These are phyloP conservation scores for Xenus cinereus DNA, from an alignment of 2,113 vertebrate genomes.

Conservation along the genomic window DNA sequence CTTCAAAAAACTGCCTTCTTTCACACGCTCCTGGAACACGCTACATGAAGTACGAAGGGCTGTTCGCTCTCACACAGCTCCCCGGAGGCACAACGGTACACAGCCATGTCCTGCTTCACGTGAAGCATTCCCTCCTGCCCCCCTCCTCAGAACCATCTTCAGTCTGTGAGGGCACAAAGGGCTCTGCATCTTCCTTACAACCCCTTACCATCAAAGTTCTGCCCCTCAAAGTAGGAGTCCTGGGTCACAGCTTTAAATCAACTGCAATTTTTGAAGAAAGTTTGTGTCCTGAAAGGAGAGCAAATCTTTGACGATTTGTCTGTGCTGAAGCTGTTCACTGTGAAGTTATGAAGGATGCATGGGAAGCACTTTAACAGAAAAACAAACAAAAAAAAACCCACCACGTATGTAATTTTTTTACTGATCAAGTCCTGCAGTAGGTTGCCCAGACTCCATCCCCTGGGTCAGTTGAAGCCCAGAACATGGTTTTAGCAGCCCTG, in stretches of 20 bases:
- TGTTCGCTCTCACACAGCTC: background rate
- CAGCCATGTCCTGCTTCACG: background rate
- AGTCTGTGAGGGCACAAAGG: background rate
- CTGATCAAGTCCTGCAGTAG: background rate
- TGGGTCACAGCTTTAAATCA: background rate
- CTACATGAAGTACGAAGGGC: rapidly evolving
- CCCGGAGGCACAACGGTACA: too few species aligned
- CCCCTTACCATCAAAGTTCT: background rate
- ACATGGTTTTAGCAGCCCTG: background rate
- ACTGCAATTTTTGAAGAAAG: background rate
- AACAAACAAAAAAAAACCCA: background rate
- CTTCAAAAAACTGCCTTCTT: background rate
- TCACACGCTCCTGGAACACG: background rate
- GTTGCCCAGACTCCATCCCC: background rate
- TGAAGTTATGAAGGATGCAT: background rate
- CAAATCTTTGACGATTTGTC: background rate
- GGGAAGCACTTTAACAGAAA: background rate
- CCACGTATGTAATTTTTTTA: too few species aligned
- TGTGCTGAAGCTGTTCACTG: background rate
- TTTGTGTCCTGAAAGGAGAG: background rate
- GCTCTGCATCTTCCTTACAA: background rate
- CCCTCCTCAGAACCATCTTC: background rate
- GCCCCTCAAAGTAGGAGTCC: background rate
- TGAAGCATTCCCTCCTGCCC: background rate
- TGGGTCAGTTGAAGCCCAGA: background rate